These are phyloP conservation scores for Epinotia demarniana DNA, from an alignment of 2,888 invertebrate species.

Conservation along the genomic window DNA sequence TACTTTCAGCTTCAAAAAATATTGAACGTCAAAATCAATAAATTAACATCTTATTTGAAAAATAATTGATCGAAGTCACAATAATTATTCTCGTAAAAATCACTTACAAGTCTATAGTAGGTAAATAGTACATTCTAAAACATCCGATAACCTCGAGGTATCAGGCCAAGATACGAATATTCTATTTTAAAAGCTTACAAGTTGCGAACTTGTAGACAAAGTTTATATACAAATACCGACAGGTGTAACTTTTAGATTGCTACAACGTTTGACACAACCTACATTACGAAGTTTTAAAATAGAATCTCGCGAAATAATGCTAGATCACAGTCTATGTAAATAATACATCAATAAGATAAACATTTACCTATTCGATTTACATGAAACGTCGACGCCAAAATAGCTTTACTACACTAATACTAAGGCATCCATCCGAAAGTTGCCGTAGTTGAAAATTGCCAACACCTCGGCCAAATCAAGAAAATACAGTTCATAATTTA, in stretches of 20 bases:
- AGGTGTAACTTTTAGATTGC: slow-evolving; percentile 25
- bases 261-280: slow-evolving; percentile 41
- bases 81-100: slow-evolving; percentile 39
- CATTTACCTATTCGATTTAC: slow-evolving; percentile 69
- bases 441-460: slow-evolving; percentile 10
- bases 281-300: slow-evolving; percentile 70
- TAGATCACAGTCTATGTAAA: slow-evolving; percentile 84
- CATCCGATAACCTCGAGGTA: slow-evolving; percentile 61
- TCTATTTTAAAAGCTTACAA: slow-evolving; percentile 69
- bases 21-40: slow-evolving; percentile 47
- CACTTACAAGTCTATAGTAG: slow-evolving; percentile 27
- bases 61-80: slow-evolving; percentile 45
- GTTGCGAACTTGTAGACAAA: slow-evolving; percentile 31
- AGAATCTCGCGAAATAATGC: slow-evolving; percentile 81
- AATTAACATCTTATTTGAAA: slow-evolving; percentile 41
- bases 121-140: slow-evolving; percentile 29
- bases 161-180: slow-evolving; percentile 76
- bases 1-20: slow-evolving; percentile 64
- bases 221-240: slow-evolving; percentile 32
- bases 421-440: slow-evolving; percentile 41
- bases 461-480: neutral
- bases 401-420: slow-evolving; percentile 66
- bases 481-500: neutral
- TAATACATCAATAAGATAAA: slow-evolving; percentile 74
- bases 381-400: slow-evolving; percentile 69